A percentile compares a stretch with the other conserved stretches of the same genome.
phyloP scores from a whole-genome alignment of 2,888 invertebrate species.

The Drosophila leonis region DNA sequence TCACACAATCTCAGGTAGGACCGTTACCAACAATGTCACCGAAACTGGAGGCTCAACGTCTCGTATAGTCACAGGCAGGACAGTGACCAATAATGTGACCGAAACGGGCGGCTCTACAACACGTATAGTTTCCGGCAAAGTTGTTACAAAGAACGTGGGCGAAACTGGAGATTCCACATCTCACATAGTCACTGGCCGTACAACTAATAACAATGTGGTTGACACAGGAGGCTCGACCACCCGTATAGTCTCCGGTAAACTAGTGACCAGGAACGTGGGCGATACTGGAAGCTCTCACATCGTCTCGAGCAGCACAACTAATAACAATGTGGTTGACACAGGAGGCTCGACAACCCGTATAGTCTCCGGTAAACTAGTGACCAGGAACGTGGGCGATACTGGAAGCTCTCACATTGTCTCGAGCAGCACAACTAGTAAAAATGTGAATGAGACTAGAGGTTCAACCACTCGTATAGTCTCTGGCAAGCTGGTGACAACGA shows the following conservation, averaged over 20 bases:
- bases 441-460: conserved; percentile 5
- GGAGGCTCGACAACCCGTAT: conserved; percentile 6
- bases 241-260: conserved; percentile 5
- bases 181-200: background rate
- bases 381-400: conserved; percentile 5
- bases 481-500: conserved; percentile 14
- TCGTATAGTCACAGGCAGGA: conserved; percentile 15
- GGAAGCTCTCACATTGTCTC: background rate
- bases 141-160: conserved; percentile 33
- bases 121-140: conserved; percentile 22
- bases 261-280: background rate
- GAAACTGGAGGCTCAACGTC: conserved; percentile 6
- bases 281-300: conserved; percentile 4
- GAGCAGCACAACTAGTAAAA: background rate
- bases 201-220: background rate
- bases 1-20: conserved; percentile 21
- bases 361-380: conserved; percentile 13
- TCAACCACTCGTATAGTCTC: conserved; percentile 7
- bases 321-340: conserved; percentile 2
- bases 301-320: background rate
- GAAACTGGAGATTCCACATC: conserved; percentile 37
- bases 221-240: background rate
- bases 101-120: conserved; percentile 30
- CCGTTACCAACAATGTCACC: conserved; percentile 27
- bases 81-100: conserved; percentile 30